Percentiles rank a stretch among this genome's conserved stretches.
Conservation (phyloP, 2,888 invertebrate species). For the Drosophila paranaensis region DNA sequence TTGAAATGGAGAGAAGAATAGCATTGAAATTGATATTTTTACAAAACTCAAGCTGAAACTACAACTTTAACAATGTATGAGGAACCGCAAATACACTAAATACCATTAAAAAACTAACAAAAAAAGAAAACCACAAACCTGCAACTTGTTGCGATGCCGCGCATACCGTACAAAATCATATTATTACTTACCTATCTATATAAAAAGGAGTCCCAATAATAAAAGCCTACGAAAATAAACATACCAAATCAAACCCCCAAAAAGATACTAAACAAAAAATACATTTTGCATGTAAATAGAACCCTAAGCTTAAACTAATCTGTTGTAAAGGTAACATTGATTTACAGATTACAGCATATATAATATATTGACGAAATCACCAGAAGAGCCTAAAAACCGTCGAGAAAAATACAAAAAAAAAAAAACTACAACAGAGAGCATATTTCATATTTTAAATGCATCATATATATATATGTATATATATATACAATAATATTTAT, state of each 20-base stretch:
- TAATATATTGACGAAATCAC: constrained; percentile 67
- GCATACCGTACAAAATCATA: constrained; percentile 61
- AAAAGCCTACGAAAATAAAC: constrained; percentile 16
- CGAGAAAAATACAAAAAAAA: constrained; percentile 26
- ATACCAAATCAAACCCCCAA: constrained; percentile 19
- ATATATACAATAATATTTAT: constrained; percentile 37
- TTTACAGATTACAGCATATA: constrained; percentile 73
- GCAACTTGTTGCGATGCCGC: constrained; percentile 55
- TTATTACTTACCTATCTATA: constrained; percentile 12
- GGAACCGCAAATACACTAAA: constrained; percentile 19
- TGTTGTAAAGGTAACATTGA: constrained; percentile 62
- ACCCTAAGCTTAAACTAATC: constrained; percentile 56
- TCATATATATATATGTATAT: constrained; percentile 36
- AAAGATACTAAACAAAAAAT: constrained; percentile 19
- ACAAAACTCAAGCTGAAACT: constrained; percentile 47
- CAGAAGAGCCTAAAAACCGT: constrained; percentile 72
- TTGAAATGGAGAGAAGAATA: constrained; percentile 48
- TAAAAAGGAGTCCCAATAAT: not conserved
- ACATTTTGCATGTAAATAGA: constrained; percentile 68
- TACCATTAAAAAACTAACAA: constrained; percentile 15
- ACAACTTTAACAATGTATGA: constrained; percentile 44
- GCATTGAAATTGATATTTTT: constrained; percentile 73
- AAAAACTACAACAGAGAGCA: constrained; percentile 22
- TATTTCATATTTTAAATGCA: constrained; percentile 76
- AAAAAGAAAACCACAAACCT: constrained; percentile 27